Percentiles rank a stretch among this genome's conserved stretches.
These are phyloP conservation scores for Garrulus glandarius DNA, from an alignment of 2,797 vertebrate genomes.

Conservation along the genomic window DNA sequence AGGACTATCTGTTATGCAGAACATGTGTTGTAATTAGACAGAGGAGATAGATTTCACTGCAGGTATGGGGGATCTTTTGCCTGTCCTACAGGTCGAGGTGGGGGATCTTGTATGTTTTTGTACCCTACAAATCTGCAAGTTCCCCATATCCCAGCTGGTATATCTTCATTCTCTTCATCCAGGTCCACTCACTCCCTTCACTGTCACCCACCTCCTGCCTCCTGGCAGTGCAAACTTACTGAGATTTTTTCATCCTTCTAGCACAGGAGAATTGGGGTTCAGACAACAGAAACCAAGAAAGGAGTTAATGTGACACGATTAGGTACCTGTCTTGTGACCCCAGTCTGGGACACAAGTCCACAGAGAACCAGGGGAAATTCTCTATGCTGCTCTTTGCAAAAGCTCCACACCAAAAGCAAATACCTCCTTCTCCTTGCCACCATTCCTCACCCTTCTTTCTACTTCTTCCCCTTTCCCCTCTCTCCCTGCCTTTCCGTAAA, in stretches of 20 bases:
- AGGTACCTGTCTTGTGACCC: not conserved
- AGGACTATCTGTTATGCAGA: not conserved
- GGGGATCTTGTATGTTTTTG: not conserved
- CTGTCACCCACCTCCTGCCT: not conserved
- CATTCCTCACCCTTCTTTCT: not conserved
- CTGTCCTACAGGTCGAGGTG: not conserved
- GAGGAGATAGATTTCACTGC: not conserved
- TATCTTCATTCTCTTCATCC: not conserved
- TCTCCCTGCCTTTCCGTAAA: not conserved
- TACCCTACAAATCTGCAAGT: not conserved
- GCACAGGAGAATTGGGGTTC: not conserved
- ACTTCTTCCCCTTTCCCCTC: not conserved
- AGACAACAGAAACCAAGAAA: not conserved
- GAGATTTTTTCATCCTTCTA: not conserved
- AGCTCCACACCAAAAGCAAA: not conserved
- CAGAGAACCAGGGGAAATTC: not conserved
- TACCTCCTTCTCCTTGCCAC: not conserved
- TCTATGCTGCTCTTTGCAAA: not conserved
- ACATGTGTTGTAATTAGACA: not conserved
- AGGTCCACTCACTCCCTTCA: not conserved
- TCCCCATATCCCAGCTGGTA: not conserved
- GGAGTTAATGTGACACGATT: not conserved
- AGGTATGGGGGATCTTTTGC: not conserved
- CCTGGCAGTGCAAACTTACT: not conserved
- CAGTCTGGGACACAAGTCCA: not conserved